These are phyloP conservation scores for Unio pictorum DNA, from an alignment of 2,888 invertebrate genomes.

Conservation along the genomic window DNA sequence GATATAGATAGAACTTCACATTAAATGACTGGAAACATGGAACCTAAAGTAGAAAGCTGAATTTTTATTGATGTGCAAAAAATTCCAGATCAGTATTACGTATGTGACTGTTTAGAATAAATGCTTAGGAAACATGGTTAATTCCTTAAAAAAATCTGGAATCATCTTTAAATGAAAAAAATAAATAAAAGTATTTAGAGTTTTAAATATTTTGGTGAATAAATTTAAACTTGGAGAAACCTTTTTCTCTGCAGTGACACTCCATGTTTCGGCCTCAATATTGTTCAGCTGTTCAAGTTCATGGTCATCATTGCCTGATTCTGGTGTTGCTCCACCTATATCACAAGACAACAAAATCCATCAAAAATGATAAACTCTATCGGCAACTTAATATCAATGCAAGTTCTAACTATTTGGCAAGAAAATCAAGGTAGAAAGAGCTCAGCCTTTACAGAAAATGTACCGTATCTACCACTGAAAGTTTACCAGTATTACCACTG, in stretches of 20 bases:
- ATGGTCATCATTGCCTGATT: constrained; percentile 84
- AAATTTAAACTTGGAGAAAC: constrained; percentile 46
- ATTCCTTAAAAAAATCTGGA: neutral
- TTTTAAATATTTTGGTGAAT: neutral
- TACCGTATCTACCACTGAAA: no score
- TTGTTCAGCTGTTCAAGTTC: constrained; percentile 85
- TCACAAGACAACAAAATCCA: neutral
- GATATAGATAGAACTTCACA: no score
- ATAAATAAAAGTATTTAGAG: neutral
- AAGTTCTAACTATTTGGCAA: no score
- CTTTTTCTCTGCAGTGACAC: constrained; percentile 90
- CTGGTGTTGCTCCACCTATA: constrained; percentile 45
- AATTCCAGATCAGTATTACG: neutral
- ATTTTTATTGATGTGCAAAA: no score
- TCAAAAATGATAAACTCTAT: no score
- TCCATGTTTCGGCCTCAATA: constrained; percentile 93
- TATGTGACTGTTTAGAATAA: neutral
- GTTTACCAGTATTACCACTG: no score
- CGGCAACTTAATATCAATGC: no score
- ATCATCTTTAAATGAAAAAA: neutral
- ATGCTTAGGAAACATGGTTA: neutral
- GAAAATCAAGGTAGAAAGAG: no score
- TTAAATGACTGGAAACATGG: no score
- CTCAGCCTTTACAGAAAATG: no score
- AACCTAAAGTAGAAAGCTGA: no score